These are phyloP conservation scores for Toxotes lorentzi DNA, from an alignment of 2,797 vertebrate species.

Conservation along the genomic window DNA sequence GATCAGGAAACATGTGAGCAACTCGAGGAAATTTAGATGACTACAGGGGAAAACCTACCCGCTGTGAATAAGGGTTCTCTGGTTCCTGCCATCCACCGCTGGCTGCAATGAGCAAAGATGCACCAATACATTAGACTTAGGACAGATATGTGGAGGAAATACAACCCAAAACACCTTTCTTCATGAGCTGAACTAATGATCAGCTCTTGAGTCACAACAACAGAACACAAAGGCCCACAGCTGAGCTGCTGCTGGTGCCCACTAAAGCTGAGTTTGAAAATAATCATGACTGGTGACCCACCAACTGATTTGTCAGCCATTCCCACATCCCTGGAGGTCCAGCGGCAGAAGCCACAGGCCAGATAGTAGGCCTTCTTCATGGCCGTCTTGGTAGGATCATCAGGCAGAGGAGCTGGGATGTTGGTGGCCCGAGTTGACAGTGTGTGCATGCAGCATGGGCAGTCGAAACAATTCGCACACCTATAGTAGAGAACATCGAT, in stretches of 20 bases:
- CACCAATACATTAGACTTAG: conserved; percentile 10
- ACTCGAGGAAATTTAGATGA: conserved; percentile 41
- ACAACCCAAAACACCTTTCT: not conserved
- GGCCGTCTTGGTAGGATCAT: conserved; percentile 96
- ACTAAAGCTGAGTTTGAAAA: not conserved
- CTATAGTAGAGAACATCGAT: conserved; percentile 72
- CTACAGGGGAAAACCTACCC: conserved; percentile 85
- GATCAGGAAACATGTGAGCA: conserved; percentile 71
- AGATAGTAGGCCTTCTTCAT: conserved; percentile 99
- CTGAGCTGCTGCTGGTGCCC: not conserved
- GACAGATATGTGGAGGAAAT: not conserved
- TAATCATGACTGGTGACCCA: conserved; percentile 76
- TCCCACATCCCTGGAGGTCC: conserved; percentile 98
- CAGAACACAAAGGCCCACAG: not conserved
- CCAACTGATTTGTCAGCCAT: conserved; percentile 99
- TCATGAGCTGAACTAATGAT: not conserved
- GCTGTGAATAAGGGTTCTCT: conserved; percentile 93
- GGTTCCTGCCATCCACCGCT: conserved; percentile 99
- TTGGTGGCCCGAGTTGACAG: conserved; percentile 97
- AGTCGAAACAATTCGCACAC: conserved; percentile 99
- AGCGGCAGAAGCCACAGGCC: conserved; percentile 98
- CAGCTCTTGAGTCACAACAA: not conserved
- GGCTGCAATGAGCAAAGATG: conserved; percentile 81
- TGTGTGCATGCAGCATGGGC: conserved; percentile 98
- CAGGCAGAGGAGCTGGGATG: conserved; percentile 95